Evolutionary conservation across 2,888 invertebrate genomes (phyloP).

Genomic region (Rhodophaea formosa): DNA sequence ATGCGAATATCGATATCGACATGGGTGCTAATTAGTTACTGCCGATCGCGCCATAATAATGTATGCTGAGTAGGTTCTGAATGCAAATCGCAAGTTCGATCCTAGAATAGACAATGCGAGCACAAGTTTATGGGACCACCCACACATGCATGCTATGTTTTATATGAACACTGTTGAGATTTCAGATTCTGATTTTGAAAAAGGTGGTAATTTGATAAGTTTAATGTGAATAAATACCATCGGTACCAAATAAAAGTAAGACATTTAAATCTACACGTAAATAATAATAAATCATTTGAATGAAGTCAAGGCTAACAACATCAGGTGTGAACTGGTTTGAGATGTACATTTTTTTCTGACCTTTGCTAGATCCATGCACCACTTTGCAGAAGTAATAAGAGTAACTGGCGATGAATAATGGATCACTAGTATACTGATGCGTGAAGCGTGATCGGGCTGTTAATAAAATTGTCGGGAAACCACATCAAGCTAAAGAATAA

Average conservation of each 20-base stretch:
- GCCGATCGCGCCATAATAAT: constrained; percentile 63
- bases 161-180: constrained; percentile 26
- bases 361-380: constrained; percentile 15
- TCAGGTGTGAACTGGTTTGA: constrained; percentile 5
- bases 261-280: not conserved
- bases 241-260: not conserved
- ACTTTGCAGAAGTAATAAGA: constrained; percentile 16
- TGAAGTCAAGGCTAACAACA: constrained; percentile 11
- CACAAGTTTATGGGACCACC: constrained; percentile 76
- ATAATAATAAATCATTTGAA: constrained; percentile 5
- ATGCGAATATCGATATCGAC: constrained; percentile 70
- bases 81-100: constrained; percentile 80
- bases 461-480: constrained; percentile 35
- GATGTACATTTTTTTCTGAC: constrained; percentile 9
- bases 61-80: constrained; percentile 72
- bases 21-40: constrained; percentile 70
- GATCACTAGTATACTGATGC: constrained; percentile 24
- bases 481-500: constrained; percentile 8
- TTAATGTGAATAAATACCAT: not conserved
- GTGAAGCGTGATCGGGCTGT: constrained; percentile 48
- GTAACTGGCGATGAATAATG: constrained; percentile 16
- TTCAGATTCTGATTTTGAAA: not conserved
- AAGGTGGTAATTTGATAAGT: not conserved
- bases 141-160: constrained; percentile 55
- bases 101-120: constrained; percentile 77